These are phyloP conservation scores for Bothrops jararaca DNA, from an alignment of 2,113 vertebrate genomes.

Conservation along the genomic window DNA sequence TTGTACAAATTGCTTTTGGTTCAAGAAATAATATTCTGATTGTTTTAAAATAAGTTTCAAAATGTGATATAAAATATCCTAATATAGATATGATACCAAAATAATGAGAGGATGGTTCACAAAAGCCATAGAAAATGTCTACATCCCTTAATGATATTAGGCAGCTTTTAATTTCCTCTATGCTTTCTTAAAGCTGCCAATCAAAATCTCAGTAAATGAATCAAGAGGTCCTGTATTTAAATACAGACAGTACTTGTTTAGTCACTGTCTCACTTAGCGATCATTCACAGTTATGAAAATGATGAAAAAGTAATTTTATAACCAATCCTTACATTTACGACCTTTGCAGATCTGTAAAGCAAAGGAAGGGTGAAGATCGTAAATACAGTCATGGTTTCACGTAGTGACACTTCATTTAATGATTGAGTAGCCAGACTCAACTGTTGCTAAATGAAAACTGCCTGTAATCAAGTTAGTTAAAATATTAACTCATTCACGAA, in stretches of 20 bases:
- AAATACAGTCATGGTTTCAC: neutral
- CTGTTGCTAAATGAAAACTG: neutral
- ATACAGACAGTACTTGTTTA: neutral
- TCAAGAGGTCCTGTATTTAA: neutral
- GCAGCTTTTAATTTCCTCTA: neutral
- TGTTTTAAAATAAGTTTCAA: neutral
- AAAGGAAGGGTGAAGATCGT: neutral
- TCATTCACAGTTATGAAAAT: neutral
- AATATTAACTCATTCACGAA: neutral
- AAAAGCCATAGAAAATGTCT: neutral
- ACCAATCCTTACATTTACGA: neutral
- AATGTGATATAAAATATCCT: neutral
- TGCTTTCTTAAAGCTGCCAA: neutral
- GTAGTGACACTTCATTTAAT: neutral
- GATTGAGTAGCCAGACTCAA: neutral
- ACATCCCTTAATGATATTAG: neutral
- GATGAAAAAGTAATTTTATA: neutral
- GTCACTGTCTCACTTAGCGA: neutral
- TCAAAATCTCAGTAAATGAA: neutral
- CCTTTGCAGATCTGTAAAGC: neutral
- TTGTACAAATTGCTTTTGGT: neutral
- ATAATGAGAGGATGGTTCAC: neutral
- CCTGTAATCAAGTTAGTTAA: neutral
- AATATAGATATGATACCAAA: neutral
- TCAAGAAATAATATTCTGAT: neutral